These are phyloP conservation scores for Thamnophis elegans DNA, from an alignment of 2,797 vertebrate species.

Conservation along the genomic window DNA sequence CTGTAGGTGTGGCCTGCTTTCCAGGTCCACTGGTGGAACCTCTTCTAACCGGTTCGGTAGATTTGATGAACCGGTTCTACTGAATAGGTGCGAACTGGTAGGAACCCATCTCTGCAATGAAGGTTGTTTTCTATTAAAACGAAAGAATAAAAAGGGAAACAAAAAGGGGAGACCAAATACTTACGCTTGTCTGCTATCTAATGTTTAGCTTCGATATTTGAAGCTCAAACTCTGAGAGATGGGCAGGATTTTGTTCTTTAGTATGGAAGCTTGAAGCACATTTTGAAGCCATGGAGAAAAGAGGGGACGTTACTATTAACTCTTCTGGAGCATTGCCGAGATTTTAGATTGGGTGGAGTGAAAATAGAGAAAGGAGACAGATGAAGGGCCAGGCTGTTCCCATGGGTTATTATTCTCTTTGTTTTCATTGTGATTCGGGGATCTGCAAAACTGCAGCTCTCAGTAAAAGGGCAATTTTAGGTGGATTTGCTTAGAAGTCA, in stretches of 20 bases:
- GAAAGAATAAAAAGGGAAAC: background rate
- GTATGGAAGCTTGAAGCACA: slow-evolving; percentile 25
- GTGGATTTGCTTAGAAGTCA: slow-evolving; percentile 8
- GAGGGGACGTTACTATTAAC: slow-evolving; percentile 22
- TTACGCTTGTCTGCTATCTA: too few relatives aligned
- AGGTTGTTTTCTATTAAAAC: slow-evolving; percentile 3
- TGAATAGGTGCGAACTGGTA: too few relatives aligned
- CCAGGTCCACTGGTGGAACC: too few relatives aligned
- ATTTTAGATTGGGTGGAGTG: background rate
- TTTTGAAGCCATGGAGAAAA: slow-evolving; percentile 25
- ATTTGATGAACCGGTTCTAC: too few relatives aligned
- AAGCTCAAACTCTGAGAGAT: slow-evolving; percentile 59
- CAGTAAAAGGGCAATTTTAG: background rate
- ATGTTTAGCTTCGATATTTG: slow-evolving; percentile 38
- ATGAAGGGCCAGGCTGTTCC: background rate
- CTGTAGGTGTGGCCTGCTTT: too few relatives aligned
- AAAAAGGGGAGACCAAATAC: background rate
- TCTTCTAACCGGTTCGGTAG: too few relatives aligned
- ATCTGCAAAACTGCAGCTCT: background rate
- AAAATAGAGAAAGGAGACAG: background rate
- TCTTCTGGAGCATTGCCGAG: slow-evolving; percentile 14
- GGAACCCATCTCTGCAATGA: too few relatives aligned
- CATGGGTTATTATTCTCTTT: background rate
- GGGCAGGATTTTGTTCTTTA: slow-evolving; percentile 47
- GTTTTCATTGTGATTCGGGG: slow-evolving; percentile 2